Evolutionary conservation across 2,797 vertebrate species (phyloP).

Genomic region (Sitta carolinensis): DNA sequence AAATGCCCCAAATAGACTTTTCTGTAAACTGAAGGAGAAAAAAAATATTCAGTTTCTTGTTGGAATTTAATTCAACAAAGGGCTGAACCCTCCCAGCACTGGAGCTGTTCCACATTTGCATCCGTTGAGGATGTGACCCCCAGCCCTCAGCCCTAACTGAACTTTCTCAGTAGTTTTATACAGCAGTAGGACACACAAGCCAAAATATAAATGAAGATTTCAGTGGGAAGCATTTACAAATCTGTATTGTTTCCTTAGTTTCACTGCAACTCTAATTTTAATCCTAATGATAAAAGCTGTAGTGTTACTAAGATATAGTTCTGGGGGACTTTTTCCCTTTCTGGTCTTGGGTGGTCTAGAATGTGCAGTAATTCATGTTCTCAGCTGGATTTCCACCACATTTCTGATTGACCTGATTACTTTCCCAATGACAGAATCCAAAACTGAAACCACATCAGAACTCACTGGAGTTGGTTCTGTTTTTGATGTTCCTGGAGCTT

Average conservation of each 20-base stretch:
- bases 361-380: slow-evolving; percentile 70
- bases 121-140: slow-evolving; percentile 65
- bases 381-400: slow-evolving; percentile 69
- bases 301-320: slow-evolving; percentile 41
- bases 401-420: slow-evolving; percentile 72
- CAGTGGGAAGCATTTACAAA: slow-evolving; percentile 26
- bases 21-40: slow-evolving; percentile 48
- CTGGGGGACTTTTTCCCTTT: not conserved
- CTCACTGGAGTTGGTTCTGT: slow-evolving; percentile 47
- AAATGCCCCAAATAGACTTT: slow-evolving; percentile 63
- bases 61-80: slow-evolving; percentile 66
- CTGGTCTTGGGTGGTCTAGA: slow-evolving; percentile 68
- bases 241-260: slow-evolving; percentile 55
- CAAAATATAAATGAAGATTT: slow-evolving; percentile 34
- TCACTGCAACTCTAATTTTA: slow-evolving; percentile 40
- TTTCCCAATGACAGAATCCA: slow-evolving; percentile 71
- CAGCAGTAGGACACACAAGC: not conserved
- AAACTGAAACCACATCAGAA: slow-evolving; percentile 73
- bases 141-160: slow-evolving; percentile 60
- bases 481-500: slow-evolving; percentile 68
- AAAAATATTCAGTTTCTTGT: not conserved
- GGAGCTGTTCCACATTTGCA: slow-evolving; percentile 57
- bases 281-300: slow-evolving; percentile 59
- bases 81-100: slow-evolving; percentile 33
- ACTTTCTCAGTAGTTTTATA: slow-evolving; percentile 52